phyloP scores from a whole-genome alignment of 2,888 invertebrate genomes.

The Apeira syringaria region DNA sequence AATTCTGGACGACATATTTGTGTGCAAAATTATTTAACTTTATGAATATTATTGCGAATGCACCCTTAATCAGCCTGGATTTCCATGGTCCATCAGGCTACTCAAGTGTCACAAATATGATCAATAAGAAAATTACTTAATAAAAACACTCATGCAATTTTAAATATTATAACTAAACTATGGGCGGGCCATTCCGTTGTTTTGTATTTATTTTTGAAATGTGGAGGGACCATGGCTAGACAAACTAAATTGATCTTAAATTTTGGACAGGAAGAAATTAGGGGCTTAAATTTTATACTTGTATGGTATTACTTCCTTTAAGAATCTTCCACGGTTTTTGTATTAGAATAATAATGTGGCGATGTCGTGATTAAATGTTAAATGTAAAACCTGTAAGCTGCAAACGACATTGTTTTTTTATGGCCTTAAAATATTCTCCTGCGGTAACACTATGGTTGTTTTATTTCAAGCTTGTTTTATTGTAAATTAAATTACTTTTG shows the following conservation, averaged over 20 bases:
- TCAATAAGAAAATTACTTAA: neutral
- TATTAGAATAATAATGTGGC: conserved; percentile 12
- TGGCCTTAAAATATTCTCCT: neutral
- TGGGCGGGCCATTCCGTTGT: conserved; percentile 30
- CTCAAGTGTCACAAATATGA: conserved; percentile 5
- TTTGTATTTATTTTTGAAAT: conserved; percentile 19
- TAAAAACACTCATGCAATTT: neutral
- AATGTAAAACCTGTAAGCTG: neutral
- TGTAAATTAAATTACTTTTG: conserved; percentile 14
- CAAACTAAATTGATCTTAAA: conserved; percentile 18
- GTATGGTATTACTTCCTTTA: conserved; percentile 19
- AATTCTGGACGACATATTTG: too few relatives aligned
- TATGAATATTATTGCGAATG: too few relatives aligned
- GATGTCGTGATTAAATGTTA: conserved; percentile 3
- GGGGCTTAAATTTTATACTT: conserved; percentile 12
- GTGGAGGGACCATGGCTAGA: conserved; percentile 31
- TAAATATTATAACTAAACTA: conserved; percentile 1
- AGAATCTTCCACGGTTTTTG: conserved; percentile 24
- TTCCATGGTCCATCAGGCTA: conserved; percentile 13
- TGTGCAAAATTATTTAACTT: too few relatives aligned
- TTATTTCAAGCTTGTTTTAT: conserved; percentile 8
- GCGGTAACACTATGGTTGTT: conserved; percentile 1
- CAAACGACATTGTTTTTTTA: neutral
- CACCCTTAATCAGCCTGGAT: too few relatives aligned
- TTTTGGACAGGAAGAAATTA: conserved; percentile 21